phyloP scores from a whole-genome alignment of 2,113 vertebrate species.

The Clarias gariepinus region DNA sequence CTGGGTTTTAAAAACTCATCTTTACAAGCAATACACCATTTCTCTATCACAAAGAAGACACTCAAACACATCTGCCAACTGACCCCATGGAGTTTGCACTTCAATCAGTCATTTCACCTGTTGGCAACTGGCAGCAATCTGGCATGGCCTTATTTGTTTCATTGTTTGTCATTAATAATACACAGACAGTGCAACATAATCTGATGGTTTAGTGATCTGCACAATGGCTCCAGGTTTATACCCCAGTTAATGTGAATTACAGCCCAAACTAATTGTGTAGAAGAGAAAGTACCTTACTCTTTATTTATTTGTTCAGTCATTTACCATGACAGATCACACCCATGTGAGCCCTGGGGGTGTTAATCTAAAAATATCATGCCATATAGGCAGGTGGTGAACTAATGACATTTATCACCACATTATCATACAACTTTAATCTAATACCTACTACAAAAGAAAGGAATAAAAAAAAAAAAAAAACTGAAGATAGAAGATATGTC shows the following conservation, averaged over 20 bases:
- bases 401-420: not conserved
- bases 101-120: conserved; percentile 13
- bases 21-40: not conserved
- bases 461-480: too few species aligned
- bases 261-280: not conserved
- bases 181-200: not conserved
- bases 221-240: conserved; percentile 14
- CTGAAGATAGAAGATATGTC: too few species aligned
- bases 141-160: conserved; percentile 9
- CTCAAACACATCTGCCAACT: not conserved
- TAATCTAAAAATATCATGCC: not conserved
- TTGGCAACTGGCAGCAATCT: not conserved
- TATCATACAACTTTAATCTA: not conserved
- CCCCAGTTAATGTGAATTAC: not conserved
- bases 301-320: not conserved
- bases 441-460: too few species aligned
- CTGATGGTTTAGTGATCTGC: not conserved
- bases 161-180: conserved; percentile 28
- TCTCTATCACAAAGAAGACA: not conserved
- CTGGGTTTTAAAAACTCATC: not conserved
- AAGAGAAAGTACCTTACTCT: not conserved
- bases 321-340: not conserved
- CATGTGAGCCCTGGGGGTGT: not conserved
- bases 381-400: not conserved
- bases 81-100: too few species aligned